Evolutionary conservation across 2,888 invertebrate genomes (phyloP), one percentile per base, ranked within the genome.

Genomic region (Latheticus oryzae): DNA sequence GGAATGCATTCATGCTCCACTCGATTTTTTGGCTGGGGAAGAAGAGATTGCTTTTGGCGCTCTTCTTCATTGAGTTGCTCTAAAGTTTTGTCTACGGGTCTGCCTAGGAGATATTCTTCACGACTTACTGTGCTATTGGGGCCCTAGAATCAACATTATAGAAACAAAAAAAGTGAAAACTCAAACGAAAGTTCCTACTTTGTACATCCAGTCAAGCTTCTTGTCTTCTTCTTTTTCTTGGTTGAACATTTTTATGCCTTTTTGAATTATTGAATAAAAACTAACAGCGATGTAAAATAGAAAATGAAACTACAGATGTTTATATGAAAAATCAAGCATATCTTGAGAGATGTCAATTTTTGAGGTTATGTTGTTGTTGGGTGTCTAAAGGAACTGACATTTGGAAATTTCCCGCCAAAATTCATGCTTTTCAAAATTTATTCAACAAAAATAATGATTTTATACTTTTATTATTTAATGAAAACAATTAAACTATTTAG

Each of bases 121-220:
- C 90, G 82, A 67, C 95, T 89, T 0, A 87, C 84, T 64, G 83
- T 79, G 70, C 83, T 83, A 62, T 83, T 83, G 35, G 85, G 83
- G 70, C 83, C 83, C 84, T 84, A 72, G 15, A 28, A 33, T 26
- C 56, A 57, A 50, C 35, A 24, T 13, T 28, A 47, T 2, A 33
- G 7, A 15, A 47, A 33, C 4, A 28, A 24, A 17, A 13, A 16
- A 30, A 13, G 11, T 17, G 35, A 9, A n/a, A 43, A 9, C 19
- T 28, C 77, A n/a, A n/a, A n/a, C n/a, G n/a, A n/a, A n/a, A n/a
- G n/a, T n/a, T n/a, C n/a, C n/a, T n/a, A 84, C 86, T 82, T 93
- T 90, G 74, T 94, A 93, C 93, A 93, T 93, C 93, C 93, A 94
- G 74, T 92, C 89, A 43, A 94, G 77, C 62, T 91, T 88, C 53